Evolutionary conservation across 1,140 invertebrate genomes (phyloP).

Genomic region (Drosophila repletoides): DNA sequence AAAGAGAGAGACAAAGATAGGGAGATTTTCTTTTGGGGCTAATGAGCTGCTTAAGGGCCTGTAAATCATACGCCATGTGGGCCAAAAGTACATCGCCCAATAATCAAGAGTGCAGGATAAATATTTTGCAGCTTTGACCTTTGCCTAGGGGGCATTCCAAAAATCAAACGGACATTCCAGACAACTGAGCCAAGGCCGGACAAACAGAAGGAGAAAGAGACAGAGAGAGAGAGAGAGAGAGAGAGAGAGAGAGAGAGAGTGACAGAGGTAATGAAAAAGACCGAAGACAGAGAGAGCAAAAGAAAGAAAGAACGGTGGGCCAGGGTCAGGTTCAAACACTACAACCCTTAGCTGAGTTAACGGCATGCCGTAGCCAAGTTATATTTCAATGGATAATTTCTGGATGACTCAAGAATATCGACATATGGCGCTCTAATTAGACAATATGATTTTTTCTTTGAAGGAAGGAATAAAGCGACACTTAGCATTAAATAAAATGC

Average conservation of each 20-base stretch:
- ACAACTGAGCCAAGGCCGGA: not conserved
- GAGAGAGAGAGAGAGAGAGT: too few relatives aligned
- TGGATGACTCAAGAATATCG: conserved; percentile 35
- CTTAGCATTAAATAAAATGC: conserved; percentile 74
- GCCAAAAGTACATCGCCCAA: conserved; percentile 8
- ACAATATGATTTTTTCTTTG: too few relatives aligned
- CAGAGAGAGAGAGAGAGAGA: not conserved
- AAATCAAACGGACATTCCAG: not conserved
- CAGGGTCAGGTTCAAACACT: not conserved
- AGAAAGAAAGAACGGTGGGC: too few relatives aligned
- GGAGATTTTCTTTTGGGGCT: not conserved
- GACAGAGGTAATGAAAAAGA: too few relatives aligned
- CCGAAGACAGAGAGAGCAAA: too few relatives aligned
- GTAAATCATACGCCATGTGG: conserved; percentile 45
- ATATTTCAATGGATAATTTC: conserved; percentile 24
- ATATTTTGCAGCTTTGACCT: conserved; percentile 19
- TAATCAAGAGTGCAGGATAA: not conserved
- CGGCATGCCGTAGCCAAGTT: not conserved
- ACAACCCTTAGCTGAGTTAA: not conserved
- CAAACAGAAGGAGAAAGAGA: not conserved
- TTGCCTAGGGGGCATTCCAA: not conserved
- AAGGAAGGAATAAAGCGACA: conserved; percentile 43
- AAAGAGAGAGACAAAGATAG: not conserved
- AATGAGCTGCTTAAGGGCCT: conserved; percentile 28
- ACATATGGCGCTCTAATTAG: conserved; percentile 55